Conservation (phyloP, 2,797 vertebrate species). For the Myotis myotis region DNA sequence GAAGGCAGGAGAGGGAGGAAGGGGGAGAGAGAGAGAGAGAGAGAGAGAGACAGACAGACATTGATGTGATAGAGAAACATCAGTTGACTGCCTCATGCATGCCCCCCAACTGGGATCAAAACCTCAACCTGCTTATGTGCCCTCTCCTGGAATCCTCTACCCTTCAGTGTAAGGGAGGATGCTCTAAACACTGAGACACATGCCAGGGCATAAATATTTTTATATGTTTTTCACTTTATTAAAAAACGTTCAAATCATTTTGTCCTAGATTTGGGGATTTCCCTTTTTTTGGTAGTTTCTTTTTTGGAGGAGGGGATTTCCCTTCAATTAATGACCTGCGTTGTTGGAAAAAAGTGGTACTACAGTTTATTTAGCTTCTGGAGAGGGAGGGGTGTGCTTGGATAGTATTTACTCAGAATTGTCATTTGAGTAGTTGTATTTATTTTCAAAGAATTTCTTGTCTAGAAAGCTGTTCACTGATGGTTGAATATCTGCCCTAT, state of each 20-base stretch:
- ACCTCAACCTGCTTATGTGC: not conserved
- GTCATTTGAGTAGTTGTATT: slow-evolving; percentile 46
- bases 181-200: not conserved
- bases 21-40: too few species aligned
- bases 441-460: slow-evolving; percentile 58
- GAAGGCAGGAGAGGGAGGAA: not conserved
- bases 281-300: not conserved
- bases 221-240: slow-evolving; percentile 32
- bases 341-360: not conserved
- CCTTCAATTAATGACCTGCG: slow-evolving; percentile 24
- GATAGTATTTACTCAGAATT: slow-evolving; percentile 10
- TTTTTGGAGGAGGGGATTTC: not conserved
- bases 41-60: not conserved
- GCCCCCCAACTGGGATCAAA: not conserved
- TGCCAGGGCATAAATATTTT: not conserved
- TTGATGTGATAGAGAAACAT: not conserved
- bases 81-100: not conserved
- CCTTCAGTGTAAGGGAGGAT: not conserved
- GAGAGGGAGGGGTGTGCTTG: not conserved
- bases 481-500: not conserved
- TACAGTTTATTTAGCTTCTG: slow-evolving; percentile 32
- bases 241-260: slow-evolving; percentile 20
- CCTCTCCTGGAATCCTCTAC: not conserved
- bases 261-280: not conserved
- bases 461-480: slow-evolving; percentile 29